Conservation (phyloP, 2,888 invertebrate species). For the Rhabditoides inermis region DNA sequence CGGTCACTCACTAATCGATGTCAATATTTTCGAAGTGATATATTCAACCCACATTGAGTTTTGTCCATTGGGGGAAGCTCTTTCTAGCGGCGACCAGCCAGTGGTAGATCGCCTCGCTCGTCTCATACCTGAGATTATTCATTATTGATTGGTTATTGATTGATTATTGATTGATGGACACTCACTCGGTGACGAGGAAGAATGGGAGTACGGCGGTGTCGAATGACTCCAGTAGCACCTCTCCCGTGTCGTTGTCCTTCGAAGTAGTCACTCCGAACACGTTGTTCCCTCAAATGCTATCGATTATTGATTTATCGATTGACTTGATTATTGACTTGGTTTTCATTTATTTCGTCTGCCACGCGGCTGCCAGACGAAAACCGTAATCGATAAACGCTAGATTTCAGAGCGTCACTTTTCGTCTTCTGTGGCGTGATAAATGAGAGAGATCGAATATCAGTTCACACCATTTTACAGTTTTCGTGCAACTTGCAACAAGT, state of each 20-base stretch:
- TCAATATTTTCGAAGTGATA: too few relatives aligned
- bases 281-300: slow-evolving; percentile 37
- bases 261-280: slow-evolving; percentile 43
- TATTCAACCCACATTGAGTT: too few relatives aligned
- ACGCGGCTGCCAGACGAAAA: neutral
- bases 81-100: slow-evolving; percentile 34
- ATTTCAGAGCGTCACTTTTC: too few relatives aligned
- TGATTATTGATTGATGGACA: neutral
- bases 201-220: slow-evolving; percentile 43
- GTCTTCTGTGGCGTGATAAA: too few relatives aligned
- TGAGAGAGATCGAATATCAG: neutral
- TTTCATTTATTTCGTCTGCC: neutral
- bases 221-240: slow-evolving; percentile 25
- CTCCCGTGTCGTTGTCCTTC: slow-evolving; percentile 17
- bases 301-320: neutral
- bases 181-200: slow-evolving; percentile 28
- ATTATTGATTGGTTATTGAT: neutral
- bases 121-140: slow-evolving; percentile 13
- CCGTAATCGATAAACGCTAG: too few relatives aligned
- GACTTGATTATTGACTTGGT: neutral
- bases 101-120: slow-evolving; percentile 26
- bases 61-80: too few relatives aligned
- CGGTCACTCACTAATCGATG: too few relatives aligned
- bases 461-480: neutral
- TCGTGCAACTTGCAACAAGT: neutral